Evolutionary conservation across 2,113 vertebrate species (phyloP).

Genomic region (Mustelus asterias): DNA sequence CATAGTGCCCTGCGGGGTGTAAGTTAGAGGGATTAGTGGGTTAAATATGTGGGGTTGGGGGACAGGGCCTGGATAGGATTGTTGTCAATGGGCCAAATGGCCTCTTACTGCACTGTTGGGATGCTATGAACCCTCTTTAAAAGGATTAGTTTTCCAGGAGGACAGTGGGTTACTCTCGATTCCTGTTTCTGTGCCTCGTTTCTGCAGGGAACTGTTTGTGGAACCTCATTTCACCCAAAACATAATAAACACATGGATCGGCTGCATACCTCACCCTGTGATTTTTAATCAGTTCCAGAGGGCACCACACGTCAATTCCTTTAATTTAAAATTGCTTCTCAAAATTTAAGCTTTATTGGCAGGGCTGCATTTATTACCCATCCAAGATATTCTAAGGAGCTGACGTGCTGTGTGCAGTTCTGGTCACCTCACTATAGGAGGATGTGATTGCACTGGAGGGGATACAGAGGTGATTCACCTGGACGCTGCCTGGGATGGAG

Average conservation of each 20-base stretch:
- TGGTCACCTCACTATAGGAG: too few relatives aligned
- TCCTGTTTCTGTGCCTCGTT: not conserved
- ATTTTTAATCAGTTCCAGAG: not conserved
- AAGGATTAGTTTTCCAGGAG: too few relatives aligned
- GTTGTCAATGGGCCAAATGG: too few relatives aligned
- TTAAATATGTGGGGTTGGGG: too few relatives aligned
- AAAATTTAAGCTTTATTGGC: not conserved
- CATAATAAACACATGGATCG: not conserved
- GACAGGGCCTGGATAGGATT: too few relatives aligned
- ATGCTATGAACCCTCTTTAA: not conserved
- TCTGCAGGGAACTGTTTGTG: not conserved
- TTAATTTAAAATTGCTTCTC: not conserved
- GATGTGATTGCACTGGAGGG: too few relatives aligned
- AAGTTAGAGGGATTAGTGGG: too few relatives aligned
- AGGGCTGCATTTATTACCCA: not conserved
- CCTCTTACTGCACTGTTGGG: too few relatives aligned
- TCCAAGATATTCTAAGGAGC: not conserved
- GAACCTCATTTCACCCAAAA: not conserved
- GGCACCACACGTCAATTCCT: not conserved
- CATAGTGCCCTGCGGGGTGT: too few relatives aligned
- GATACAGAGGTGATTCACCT: too few relatives aligned
- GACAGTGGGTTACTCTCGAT: not conserved
- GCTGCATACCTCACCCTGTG: not conserved
- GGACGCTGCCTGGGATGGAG: too few relatives aligned
- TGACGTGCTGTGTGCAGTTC: too few relatives aligned